These are phyloP conservation scores for Naso thynnoides DNA, from an alignment of 2,797 vertebrate genomes.

Conservation along the genomic window DNA sequence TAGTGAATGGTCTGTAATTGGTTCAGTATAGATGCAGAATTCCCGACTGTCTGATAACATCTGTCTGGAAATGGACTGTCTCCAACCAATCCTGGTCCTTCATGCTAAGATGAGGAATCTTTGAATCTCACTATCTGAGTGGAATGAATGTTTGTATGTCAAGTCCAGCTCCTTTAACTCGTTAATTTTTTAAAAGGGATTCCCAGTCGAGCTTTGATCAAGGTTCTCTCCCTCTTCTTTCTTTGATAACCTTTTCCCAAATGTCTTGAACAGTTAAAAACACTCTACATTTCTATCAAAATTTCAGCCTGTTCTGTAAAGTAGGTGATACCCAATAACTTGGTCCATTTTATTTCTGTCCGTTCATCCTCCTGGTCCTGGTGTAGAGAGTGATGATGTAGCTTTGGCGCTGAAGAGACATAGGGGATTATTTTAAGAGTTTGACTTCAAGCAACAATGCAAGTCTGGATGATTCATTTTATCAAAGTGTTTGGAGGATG, in stretches of 20 bases:
- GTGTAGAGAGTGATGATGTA: not conserved
- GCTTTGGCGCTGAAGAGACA: not conserved
- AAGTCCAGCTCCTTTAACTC: constrained; percentile 52
- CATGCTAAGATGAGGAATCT: constrained; percentile 71
- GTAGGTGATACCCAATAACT: not conserved
- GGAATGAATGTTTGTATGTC: constrained; percentile 27
- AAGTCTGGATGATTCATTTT: not conserved
- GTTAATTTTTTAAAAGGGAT: constrained; percentile 63
- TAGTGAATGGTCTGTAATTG: constrained; percentile 63
- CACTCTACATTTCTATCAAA: not conserved
- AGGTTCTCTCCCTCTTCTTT: constrained; percentile 9
- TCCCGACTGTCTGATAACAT: constrained; percentile 74
- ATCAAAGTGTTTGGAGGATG: not conserved
- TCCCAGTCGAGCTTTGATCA: constrained; percentile 62
- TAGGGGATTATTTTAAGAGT: not conserved
- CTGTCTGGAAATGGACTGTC: constrained; percentile 72
- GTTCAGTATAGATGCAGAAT: constrained; percentile 48
- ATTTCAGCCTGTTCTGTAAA: not conserved
- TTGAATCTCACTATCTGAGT: constrained; percentile 64
- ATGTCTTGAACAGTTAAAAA: constrained; percentile 38
- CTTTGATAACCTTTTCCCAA: constrained; percentile 39
- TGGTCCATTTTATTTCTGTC: not conserved
- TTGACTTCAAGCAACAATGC: not conserved
- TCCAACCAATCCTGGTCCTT: constrained; percentile 67
- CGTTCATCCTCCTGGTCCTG: not conserved